These are phyloP conservation scores for Andricus quercusramuli DNA, from an alignment of 2,888 invertebrate genomes.

Conservation along the genomic window DNA sequence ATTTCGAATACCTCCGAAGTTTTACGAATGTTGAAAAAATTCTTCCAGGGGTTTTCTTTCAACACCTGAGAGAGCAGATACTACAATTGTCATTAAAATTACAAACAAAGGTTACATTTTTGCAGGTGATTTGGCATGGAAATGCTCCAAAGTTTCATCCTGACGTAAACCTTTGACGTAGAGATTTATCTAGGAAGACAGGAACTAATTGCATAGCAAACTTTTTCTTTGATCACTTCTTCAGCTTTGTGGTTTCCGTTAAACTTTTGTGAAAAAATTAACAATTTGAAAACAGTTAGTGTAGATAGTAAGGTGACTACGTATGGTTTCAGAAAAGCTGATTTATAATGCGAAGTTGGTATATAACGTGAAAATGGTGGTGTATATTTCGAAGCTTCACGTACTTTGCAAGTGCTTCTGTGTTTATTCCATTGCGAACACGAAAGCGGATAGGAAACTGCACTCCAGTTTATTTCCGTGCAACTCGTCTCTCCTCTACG, in stretches of 20 bases:
- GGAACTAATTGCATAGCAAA: not conserved
- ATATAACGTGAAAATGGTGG: conserved; percentile 56
- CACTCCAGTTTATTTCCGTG: conserved; percentile 71
- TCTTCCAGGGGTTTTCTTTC: no score
- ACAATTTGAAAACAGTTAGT: not conserved
- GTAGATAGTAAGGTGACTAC: not conserved
- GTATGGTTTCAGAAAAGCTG: conserved; percentile 28
- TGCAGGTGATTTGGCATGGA: no score
- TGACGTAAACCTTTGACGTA: not conserved
- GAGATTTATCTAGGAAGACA: not conserved
- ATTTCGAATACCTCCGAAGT: no score
- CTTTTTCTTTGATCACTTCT: conserved; percentile 1
- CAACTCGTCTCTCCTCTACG: conserved; percentile 54
- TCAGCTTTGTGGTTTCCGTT: not conserved
- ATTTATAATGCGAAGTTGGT: conserved; percentile 55
- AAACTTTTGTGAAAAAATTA: not conserved
- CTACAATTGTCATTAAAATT: no score
- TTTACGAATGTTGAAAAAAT: no score
- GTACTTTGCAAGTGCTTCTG: conserved; percentile 62
- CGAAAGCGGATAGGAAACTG: conserved; percentile 64
- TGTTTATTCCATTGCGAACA: conserved; percentile 64
- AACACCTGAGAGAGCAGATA: no score
- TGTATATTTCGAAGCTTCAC: conserved; percentile 56
- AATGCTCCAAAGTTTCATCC: no score
- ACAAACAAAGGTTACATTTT: no score